These are phyloP conservation scores for Amphiprion ocellaris DNA, from an alignment of 2,113 vertebrate genomes.

Conservation along the genomic window DNA sequence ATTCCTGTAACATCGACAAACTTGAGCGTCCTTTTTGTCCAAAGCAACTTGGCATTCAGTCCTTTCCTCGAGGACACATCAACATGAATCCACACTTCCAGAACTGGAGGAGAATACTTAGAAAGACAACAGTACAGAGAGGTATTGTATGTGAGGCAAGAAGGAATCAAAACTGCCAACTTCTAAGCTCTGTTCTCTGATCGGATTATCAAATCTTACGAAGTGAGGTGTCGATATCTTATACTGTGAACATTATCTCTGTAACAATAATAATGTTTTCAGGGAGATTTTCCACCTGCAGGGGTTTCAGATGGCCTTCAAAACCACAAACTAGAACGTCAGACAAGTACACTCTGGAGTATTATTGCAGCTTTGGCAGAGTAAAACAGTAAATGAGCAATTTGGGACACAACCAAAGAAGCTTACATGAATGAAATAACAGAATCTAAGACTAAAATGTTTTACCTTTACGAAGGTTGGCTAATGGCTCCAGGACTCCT, in stretches of 20 bases:
- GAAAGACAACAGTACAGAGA: not conserved
- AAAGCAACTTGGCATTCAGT: no score
- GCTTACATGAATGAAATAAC: not conserved
- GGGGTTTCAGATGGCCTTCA: not conserved
- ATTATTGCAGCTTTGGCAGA: not conserved
- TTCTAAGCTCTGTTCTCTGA: not conserved
- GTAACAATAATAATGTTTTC: not conserved
- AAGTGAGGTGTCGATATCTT: not conserved
- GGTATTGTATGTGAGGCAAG: not conserved
- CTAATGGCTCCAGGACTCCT: slow-evolving; percentile 93
- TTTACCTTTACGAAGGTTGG: slow-evolving; percentile 90
- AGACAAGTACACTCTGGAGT: not conserved
- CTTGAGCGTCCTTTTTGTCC: no score
- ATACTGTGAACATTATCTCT: not conserved
- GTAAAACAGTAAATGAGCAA: not conserved
- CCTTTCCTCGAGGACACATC: not conserved
- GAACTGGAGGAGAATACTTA: not conserved
- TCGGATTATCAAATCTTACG: not conserved
- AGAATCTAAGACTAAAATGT: not conserved
- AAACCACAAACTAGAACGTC: not conserved
- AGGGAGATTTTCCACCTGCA: no score
- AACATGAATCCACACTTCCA: not conserved
- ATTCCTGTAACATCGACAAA: no score
- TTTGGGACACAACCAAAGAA: not conserved
- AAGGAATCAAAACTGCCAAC: no score